phyloP scores from a whole-genome alignment of 2,113 vertebrate species.

The Halichoeres trimaculatus region DNA sequence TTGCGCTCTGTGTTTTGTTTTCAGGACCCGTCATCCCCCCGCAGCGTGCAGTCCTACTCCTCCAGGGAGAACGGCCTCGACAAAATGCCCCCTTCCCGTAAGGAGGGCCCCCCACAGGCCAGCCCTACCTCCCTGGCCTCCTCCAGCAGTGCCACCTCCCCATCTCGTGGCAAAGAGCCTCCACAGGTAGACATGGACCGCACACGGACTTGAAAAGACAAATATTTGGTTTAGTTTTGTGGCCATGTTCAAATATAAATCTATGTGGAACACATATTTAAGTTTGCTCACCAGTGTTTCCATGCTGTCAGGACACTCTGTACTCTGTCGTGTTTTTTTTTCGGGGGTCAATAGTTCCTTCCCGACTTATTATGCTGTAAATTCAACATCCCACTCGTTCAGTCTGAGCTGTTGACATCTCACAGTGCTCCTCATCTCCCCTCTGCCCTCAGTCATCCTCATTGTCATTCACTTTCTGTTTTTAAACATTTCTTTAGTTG shows the following conservation, averaged over 20 bases:
- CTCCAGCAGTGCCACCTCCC: conserved; percentile 88
- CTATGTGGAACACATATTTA: background rate
- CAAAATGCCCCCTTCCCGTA: conserved; percentile 84
- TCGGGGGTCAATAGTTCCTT: background rate
- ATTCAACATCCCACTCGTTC: conserved; percentile 27
- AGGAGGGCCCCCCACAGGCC: conserved; percentile 86
- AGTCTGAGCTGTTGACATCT: conserved; percentile 19
- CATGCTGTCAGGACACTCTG: background rate
- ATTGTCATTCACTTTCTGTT: conserved; percentile 3
- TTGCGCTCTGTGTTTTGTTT: background rate
- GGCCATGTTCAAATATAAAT: background rate
- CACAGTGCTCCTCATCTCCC: conserved; percentile 2
- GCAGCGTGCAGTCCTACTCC: conserved; percentile 91
- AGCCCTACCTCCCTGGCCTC: conserved; percentile 91
- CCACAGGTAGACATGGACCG: conserved; percentile 70
- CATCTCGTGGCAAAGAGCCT: conserved; percentile 86
- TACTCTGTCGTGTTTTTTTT: conserved; percentile 20
- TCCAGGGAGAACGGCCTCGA: conserved; percentile 91
- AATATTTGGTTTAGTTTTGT: background rate
- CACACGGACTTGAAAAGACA: background rate
- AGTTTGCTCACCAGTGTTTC: background rate
- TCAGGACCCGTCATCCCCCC: conserved; percentile 92
- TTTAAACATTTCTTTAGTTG: conserved; percentile 1
- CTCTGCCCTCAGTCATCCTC: conserved; percentile 13
- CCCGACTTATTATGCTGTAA: conserved; percentile 17